Base-by-base conservation (phyloP, 2,113 vertebrate genomes). In the Sinocyclocheilus rhinocerous region DNA sequence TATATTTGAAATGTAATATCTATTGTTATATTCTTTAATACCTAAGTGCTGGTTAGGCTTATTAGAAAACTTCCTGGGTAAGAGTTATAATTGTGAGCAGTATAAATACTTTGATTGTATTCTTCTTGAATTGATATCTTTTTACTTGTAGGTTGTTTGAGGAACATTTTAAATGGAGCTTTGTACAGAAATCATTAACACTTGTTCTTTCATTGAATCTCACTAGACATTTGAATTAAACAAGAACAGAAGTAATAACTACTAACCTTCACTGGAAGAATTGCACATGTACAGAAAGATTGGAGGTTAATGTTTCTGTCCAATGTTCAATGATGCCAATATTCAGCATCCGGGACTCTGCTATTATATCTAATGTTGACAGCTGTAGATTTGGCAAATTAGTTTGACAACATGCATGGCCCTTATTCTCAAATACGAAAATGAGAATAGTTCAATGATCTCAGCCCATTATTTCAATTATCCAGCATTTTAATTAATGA, bases 401-500 rank as follows among this genome's bases (percentile, higher is more conserved):
- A 52, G 84, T 65, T 78, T 69, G 20, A 39, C 45, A 85, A 52
- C 75, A 52, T 39, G 22, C 20, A 0, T 9, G 2, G 13, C 12
- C 22, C 57, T 80, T 80, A 67, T 65, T 48, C 52, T 76, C 5
- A 61, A 57, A 61, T 76, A 57, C 3, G 26, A 36, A 59, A 77
- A 4, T 22, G 22, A 16, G 16, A 52, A 52, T 16, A 33, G 45
- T 77, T 67, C 11, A 76, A 16, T 18, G 26, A 48, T 10, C 26
- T 33, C 26, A 20, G 20, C 10, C 76, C 33, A 77, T 50, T 77
- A 65, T 29, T 36, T 52, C 13, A 61, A 80, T 85, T 22, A 85
- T 78, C 75, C 45, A 33, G 52, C 33, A 12, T 61, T 85, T 69
- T 63, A 55, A 65, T 77, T 8, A 85, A 78, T 67, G 36, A 65